Conservation (phyloP, 2,797 vertebrate genomes). For the Cirrhinus mrigala region DNA sequence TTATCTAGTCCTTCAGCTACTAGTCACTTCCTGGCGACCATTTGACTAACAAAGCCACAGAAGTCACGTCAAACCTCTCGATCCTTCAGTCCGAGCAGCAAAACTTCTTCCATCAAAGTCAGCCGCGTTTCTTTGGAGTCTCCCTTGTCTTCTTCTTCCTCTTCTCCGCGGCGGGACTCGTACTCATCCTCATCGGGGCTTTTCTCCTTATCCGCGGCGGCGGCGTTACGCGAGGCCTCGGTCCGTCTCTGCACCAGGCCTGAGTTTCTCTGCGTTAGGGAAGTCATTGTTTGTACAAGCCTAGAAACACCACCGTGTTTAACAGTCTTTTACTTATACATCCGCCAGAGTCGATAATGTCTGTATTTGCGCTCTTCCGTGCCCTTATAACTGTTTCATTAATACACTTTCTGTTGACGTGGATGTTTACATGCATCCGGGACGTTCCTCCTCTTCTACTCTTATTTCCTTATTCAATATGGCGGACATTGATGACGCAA, state of each 20-base stretch:
- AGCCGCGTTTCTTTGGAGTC: constrained; percentile 95
- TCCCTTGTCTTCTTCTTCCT: constrained; percentile 89
- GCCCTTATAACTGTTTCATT: constrained; percentile 4
- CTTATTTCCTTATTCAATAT: constrained; percentile 87
- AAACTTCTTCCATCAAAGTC: constrained; percentile 96
- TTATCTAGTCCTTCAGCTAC: constrained; percentile 13
- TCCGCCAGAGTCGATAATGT: constrained; percentile 3
- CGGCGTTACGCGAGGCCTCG: constrained; percentile 90
- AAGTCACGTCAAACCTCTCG: constrained; percentile 84
- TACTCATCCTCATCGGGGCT: constrained; percentile 84
- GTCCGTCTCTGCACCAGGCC: constrained; percentile 96
- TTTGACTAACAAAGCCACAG: constrained; percentile 34
- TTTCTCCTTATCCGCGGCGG: constrained; percentile 83
- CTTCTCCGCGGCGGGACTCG: constrained; percentile 84
- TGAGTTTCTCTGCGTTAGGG: constrained; percentile 90
- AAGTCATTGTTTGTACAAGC: constrained; percentile 80
- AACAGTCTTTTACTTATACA: constrained; percentile 45
- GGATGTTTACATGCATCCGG: constrained; percentile 60
- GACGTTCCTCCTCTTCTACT: constrained; percentile 50
- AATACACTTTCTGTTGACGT: constrained; percentile 57
- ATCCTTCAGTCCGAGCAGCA: constrained; percentile 96
- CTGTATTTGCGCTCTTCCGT: not conserved
- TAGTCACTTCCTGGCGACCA: not conserved
- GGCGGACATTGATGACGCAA: constrained; percentile 87
- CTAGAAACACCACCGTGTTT: constrained; percentile 40